These are phyloP conservation scores for Drosophila orosa DNA, from an alignment of 1,140 invertebrate genomes.

Conservation along the genomic window DNA sequence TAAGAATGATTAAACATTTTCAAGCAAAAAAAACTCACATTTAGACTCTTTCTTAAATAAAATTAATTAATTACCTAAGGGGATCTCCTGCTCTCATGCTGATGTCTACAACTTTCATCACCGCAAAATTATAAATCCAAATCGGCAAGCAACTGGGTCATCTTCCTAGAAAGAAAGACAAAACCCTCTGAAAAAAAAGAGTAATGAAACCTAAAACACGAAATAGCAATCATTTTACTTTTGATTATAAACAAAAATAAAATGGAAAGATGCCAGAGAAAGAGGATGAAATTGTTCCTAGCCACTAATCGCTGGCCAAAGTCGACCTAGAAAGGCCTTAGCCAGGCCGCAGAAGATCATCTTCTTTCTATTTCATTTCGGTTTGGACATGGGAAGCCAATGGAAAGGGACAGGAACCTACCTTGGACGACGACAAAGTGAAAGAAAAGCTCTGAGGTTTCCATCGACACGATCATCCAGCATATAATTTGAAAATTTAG, in stretches of 20 bases:
- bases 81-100: not conserved
- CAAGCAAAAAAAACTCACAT: too few species aligned
- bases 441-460: constrained; percentile 52
- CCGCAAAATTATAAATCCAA: constrained; percentile 53
- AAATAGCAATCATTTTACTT: constrained; percentile 79
- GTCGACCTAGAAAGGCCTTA: constrained; percentile 53
- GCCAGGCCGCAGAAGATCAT: constrained; percentile 39
- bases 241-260: constrained; percentile 76
- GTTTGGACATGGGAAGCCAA: constrained; percentile 46
- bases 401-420: constrained; percentile 46
- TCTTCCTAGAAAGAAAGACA: constrained; percentile 50
- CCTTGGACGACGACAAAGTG: constrained; percentile 36
- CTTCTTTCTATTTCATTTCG: constrained; percentile 64
- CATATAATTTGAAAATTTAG: constrained; percentile 75
- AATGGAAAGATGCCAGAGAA: constrained; percentile 35
- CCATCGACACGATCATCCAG: constrained; percentile 53
- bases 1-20: too few species aligned
- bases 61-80: not conserved
- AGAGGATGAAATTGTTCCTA: constrained; percentile 49
- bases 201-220: constrained; percentile 65
- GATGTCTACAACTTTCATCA: constrained; percentile 65
- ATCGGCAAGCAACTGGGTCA: constrained; percentile 67
- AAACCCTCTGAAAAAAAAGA: constrained; percentile 19
- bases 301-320: constrained; percentile 46
- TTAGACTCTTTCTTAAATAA: not conserved